Conservation (phyloP, 2,113 vertebrate species). For the Petrocephalus zakoni region DNA sequence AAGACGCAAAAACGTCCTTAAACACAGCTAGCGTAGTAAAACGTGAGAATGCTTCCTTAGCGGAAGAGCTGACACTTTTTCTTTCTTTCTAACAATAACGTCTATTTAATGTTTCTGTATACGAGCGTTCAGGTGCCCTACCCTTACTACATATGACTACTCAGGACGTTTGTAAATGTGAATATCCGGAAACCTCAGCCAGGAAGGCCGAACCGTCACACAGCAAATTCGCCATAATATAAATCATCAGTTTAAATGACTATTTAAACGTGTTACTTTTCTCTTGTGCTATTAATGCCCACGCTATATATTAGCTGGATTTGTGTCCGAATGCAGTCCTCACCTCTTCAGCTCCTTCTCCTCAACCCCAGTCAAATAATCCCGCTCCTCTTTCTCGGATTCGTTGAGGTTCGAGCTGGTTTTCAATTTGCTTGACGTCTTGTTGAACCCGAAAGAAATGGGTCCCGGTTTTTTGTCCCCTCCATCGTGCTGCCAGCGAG, state of each 20-base stretch:
- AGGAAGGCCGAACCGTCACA: not conserved
- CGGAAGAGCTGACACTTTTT: not conserved
- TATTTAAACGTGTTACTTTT: not conserved
- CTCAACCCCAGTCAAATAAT: conserved; percentile 65
- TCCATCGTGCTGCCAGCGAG: conserved; percentile 12
- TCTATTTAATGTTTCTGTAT: not conserved
- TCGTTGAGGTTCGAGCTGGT: conserved; percentile 6
- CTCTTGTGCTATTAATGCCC: not conserved
- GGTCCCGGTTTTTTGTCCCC: conserved; percentile 45
- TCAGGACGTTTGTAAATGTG: not conserved
- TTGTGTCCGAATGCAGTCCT: not conserved
- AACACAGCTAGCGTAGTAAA: not conserved
- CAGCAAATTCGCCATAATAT: not conserved
- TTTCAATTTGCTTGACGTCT: conserved; percentile 59
- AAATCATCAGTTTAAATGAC: not conserved
- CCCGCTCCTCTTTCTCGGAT: conserved; percentile 44
- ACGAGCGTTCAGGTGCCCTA: not conserved
- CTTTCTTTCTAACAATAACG: not conserved
- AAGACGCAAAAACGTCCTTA: not conserved
- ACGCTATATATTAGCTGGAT: not conserved
- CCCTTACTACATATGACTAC: not conserved
- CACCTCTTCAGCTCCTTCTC: conserved; percentile 65
- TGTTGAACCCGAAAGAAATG: conserved; percentile 72
- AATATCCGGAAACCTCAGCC: not conserved
- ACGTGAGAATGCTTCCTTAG: not conserved